Conservation (phyloP, 2,113 vertebrate species). For the Rissa tridactyla region DNA sequence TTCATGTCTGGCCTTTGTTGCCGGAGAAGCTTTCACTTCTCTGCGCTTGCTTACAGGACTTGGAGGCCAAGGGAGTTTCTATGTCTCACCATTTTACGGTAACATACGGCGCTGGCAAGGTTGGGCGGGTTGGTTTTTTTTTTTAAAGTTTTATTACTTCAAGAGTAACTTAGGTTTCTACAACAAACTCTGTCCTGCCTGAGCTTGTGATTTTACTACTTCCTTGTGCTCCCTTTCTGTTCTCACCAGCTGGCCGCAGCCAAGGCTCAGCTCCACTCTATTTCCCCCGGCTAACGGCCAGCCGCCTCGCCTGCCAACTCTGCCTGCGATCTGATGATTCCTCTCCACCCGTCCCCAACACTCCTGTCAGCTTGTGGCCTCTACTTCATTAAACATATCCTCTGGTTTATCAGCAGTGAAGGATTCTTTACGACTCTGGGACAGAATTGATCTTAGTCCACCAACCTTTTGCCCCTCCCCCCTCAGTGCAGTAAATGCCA, state of each 20-base stretch:
- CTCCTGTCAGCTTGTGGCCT: slow-evolving; percentile 50
- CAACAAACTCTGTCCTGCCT: not conserved
- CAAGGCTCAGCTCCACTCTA: slow-evolving; percentile 41
- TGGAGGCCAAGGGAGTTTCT: not conserved
- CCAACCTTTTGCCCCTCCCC: not conserved
- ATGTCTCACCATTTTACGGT: not conserved
- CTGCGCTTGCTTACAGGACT: not conserved
- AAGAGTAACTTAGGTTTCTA: not conserved
- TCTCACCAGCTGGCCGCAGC: slow-evolving; percentile 67
- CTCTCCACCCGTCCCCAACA: slow-evolving; percentile 53
- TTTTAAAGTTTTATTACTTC: not conserved
- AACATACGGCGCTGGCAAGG: not conserved
- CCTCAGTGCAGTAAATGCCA: not conserved
- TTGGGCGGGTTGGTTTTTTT: not conserved
- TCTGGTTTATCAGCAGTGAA: slow-evolving; percentile 41
- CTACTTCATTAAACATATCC: slow-evolving; percentile 67
- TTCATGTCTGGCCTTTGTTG: not conserved
- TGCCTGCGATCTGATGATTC: slow-evolving; percentile 47
- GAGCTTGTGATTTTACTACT: slow-evolving; percentile 11
- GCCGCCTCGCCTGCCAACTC: slow-evolving; percentile 58
- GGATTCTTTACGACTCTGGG: slow-evolving; percentile 17
- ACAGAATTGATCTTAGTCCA: not conserved
- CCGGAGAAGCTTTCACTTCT: not conserved
- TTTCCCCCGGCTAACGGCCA: slow-evolving; percentile 60
- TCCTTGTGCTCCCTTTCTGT: slow-evolving; percentile 23